Conservation (phyloP, 2,888 invertebrate species). For the Rhagonycha lutea region DNA sequence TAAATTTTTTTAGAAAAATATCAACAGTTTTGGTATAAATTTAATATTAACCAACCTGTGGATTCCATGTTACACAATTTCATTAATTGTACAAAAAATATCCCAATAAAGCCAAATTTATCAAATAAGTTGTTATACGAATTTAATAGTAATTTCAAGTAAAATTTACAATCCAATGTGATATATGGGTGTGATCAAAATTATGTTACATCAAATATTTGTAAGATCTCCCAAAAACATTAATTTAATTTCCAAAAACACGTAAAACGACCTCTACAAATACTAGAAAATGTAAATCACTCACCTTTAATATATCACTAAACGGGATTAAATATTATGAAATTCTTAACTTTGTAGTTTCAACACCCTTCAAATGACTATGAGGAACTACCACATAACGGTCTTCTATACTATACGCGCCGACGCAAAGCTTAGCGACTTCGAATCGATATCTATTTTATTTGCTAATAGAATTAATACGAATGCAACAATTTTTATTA, state of each 20-base stretch:
- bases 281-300: neutral
- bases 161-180: neutral
- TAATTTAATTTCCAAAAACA: neutral
- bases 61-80: neutral
- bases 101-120: neutral
- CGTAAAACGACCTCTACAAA: neutral
- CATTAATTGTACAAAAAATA: neutral
- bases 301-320: neutral
- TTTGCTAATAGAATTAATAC: constrained; percentile 8
- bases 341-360: neutral
- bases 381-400: constrained; percentile 16
- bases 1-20: neutral
- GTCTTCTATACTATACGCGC: constrained; percentile 23
- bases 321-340: neutral
- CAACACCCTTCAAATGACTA: constrained; percentile 12
- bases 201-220: neutral
- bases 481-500: neutral
- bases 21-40: neutral
- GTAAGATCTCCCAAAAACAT: neutral
- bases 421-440: constrained; percentile 23
- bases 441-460: constrained; percentile 29
- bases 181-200: neutral
- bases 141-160: neutral
- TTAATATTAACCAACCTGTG: neutral
- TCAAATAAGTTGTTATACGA: neutral